These are phyloP conservation scores for Rhyacophila evoluta DNA, from an alignment of 2,888 invertebrate genomes.

Conservation along the genomic window DNA sequence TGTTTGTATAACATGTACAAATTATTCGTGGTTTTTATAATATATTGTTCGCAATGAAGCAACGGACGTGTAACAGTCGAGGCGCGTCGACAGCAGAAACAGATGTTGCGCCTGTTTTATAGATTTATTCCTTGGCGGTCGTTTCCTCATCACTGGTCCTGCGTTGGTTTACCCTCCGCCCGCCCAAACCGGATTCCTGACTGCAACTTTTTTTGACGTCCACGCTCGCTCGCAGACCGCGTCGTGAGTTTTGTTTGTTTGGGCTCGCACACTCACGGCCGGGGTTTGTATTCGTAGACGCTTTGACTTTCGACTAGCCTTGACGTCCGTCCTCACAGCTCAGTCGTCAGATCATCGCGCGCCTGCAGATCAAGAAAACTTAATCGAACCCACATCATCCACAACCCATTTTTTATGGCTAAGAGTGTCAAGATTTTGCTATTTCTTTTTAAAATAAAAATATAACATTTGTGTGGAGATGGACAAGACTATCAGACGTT, in stretches of 20 bases:
- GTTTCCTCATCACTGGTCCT: conserved; percentile 11
- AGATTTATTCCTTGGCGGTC: background rate
- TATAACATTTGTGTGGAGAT: no score
- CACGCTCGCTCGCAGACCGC: conserved; percentile 26
- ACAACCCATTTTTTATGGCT: no score
- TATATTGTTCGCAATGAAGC: no score
- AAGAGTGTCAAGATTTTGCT: no score
- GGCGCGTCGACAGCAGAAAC: background rate
- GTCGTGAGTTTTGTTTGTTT: conserved; percentile 30
- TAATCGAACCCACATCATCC: no score
- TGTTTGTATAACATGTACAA: no score
- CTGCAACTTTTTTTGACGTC: conserved; percentile 45
- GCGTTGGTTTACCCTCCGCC: conserved; percentile 37
- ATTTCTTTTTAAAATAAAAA: no score
- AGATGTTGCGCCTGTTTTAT: background rate
- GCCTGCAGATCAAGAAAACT: no score
- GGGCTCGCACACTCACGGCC: background rate
- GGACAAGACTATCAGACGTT: no score
- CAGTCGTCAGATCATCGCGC: no score
- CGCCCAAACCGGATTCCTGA: conserved; percentile 54
- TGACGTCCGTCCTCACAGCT: background rate
- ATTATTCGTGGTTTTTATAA: no score
- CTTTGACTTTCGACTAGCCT: conserved; percentile 15
- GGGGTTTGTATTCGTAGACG: background rate
- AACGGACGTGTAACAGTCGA: no score